A percentile compares a stretch with the other conserved stretches of the same genome.
Evolutionary conservation across 2,888 invertebrate genomes (phyloP).

Genomic region (Ametastegia equiseti): DNA sequence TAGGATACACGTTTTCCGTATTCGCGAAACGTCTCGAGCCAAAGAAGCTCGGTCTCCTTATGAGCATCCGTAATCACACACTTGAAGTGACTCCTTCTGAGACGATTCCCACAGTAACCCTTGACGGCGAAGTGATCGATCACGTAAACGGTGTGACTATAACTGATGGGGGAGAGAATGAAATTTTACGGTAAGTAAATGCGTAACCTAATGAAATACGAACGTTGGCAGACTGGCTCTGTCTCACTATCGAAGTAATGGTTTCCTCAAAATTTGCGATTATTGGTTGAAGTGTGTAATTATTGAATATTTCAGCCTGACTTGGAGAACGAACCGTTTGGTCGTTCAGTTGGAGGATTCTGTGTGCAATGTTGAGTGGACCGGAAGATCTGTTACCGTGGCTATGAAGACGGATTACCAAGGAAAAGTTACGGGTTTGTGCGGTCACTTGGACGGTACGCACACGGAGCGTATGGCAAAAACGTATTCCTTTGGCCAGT

Average conservation of each 20-base stretch:
- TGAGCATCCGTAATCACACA: constrained; percentile 53
- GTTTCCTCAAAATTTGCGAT: not conserved
- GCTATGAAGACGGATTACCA: constrained; percentile 52
- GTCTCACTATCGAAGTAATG: not conserved
- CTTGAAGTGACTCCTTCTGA: constrained; percentile 59
- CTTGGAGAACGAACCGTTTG: constrained; percentile 53
- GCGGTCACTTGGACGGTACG: constrained; percentile 61
- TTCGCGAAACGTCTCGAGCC: constrained; percentile 66
- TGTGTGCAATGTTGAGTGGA: constrained; percentile 48
- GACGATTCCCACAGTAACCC: constrained; percentile 48
- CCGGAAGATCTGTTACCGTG: constrained; percentile 57
- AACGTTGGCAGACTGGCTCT: not conserved
- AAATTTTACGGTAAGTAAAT: constrained; percentile 18
- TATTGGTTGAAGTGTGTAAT: not conserved
- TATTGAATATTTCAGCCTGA: constrained; percentile 55
- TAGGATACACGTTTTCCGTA: constrained; percentile 65
- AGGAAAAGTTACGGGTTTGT: constrained; percentile 62
- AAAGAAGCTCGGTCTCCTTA: constrained; percentile 57
- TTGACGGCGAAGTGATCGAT: constrained; percentile 57
- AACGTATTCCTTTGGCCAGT: constrained; percentile 48
- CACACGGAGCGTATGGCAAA: constrained; percentile 55
- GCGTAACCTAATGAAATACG: not conserved
- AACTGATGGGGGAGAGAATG: too few species aligned
- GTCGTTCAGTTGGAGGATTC: constrained; percentile 12
- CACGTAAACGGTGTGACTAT: constrained; percentile 56